Evolutionary conservation across 2,797 vertebrate species (phyloP).

Genomic region (Crypturellus tataupa): DNA sequence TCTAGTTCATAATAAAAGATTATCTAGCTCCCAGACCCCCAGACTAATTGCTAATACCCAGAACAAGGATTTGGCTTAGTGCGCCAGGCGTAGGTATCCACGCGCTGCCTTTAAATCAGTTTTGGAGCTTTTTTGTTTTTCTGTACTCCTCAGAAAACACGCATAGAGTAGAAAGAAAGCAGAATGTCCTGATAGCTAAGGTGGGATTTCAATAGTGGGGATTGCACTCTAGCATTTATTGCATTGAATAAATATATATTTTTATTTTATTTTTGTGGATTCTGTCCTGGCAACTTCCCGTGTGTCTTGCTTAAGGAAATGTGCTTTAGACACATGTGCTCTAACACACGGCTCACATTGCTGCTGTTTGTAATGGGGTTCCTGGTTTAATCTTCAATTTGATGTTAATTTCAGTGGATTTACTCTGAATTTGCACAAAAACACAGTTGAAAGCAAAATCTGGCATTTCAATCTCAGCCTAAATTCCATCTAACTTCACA

Average conservation of each 20-base stretch:
- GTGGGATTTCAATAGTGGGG: no score
- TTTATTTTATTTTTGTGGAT: not conserved
- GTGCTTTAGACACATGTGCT: not conserved
- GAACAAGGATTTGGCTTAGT: not conserved
- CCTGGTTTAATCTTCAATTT: not conserved
- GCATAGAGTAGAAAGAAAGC: not conserved
- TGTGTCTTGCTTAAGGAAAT: accelerated
- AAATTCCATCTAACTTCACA: accelerated
- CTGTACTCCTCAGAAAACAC: accelerated
- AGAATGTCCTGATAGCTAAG: accelerated
- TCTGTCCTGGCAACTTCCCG: not conserved
- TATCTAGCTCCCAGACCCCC: not conserved
- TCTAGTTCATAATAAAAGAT: not conserved
- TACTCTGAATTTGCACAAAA: not conserved
- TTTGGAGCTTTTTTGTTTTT: not conserved
- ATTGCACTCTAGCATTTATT: no score
- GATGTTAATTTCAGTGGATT: not conserved
- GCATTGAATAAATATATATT: not conserved
- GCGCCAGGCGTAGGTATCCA: not conserved
- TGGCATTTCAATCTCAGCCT: not conserved
- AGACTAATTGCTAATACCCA: not conserved
- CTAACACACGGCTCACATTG: not conserved
- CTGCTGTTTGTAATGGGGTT: not conserved
- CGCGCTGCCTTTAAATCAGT: not conserved
- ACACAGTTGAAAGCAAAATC: not conserved